These are phyloP conservation scores for Sebastes steindachneri DNA, from an alignment of 2,797 vertebrate genomes.

Conservation along the genomic window DNA sequence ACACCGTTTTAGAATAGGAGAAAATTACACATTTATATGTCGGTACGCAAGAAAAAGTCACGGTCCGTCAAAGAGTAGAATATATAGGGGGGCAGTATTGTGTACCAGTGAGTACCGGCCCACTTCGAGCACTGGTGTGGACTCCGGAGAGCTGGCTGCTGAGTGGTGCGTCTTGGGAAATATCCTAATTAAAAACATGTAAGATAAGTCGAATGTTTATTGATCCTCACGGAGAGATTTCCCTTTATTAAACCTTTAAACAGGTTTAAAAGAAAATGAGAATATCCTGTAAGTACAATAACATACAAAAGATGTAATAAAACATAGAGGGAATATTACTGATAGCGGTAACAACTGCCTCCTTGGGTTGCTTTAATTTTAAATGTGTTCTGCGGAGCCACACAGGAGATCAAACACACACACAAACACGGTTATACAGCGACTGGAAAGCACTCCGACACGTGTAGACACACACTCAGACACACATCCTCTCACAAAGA, in stretches of 20 bases:
- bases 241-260: not conserved
- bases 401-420: slow-evolving; percentile 4
- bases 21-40: too few relatives aligned
- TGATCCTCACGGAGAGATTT: not conserved
- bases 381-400: not conserved
- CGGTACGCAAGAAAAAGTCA: too few relatives aligned
- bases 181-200: not conserved
- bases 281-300: not conserved
- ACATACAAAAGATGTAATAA: not conserved
- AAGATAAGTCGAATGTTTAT: slow-evolving; percentile 12
- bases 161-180: not conserved
- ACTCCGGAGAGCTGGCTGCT: not conserved
- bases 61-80: too few relatives aligned
- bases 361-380: not conserved
- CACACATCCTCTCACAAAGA: slow-evolving; percentile 37
- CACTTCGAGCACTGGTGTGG: not conserved
- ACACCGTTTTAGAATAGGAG: too few relatives aligned
- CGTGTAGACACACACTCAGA: slow-evolving; percentile 45
- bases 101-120: too few relatives aligned
- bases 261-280: not conserved
- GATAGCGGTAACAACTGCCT: not conserved
- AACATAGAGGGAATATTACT: not conserved
- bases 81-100: too few relatives aligned
- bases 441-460: slow-evolving; percentile 28
- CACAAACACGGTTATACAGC: not conserved